Conservation (phyloP, 2,113 vertebrate genomes). For the Gasterosteus nipponicus region DNA sequence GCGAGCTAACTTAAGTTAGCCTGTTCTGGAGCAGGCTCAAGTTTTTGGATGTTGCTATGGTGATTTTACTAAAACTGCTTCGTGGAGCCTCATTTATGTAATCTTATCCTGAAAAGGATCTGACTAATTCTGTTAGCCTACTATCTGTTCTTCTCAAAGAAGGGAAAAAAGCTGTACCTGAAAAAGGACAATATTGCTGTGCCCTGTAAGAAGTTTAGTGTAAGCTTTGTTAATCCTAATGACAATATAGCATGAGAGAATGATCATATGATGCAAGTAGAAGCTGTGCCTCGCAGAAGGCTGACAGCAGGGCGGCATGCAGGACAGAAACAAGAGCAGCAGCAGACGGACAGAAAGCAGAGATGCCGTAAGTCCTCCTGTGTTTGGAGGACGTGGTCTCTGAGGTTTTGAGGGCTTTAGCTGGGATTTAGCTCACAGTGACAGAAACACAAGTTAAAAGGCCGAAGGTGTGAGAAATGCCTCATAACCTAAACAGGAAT, state of each 20-base stretch:
- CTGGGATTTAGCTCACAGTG: constrained; percentile 36
- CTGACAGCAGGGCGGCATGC: background rate
- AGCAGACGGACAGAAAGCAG: constrained; percentile 51
- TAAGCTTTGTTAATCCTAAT: background rate
- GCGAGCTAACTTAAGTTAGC: too few species aligned
- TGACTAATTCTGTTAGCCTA: too few species aligned
- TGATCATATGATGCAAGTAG: background rate
- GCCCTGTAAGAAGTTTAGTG: background rate
- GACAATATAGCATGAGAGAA: constrained; percentile 6
- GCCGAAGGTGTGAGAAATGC: constrained; percentile 26
- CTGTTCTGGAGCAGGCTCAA: too few species aligned
- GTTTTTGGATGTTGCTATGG: too few species aligned
- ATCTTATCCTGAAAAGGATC: too few species aligned
- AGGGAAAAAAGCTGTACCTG: too few species aligned
- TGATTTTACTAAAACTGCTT: too few species aligned
- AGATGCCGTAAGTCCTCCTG: constrained; percentile 36
- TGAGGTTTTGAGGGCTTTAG: constrained; percentile 38
- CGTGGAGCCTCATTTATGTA: too few species aligned
- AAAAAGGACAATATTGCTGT: background rate
- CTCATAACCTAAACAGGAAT: background rate
- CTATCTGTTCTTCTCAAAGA: too few species aligned
- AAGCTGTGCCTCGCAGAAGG: background rate
- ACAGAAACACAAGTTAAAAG: constrained; percentile 28
- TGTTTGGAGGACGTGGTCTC: constrained; percentile 54
- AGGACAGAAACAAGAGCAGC: constrained; percentile 18